Evolutionary conservation across 2,113 vertebrate genomes (phyloP).

Genomic region (Ginglymostoma cirratum): DNA sequence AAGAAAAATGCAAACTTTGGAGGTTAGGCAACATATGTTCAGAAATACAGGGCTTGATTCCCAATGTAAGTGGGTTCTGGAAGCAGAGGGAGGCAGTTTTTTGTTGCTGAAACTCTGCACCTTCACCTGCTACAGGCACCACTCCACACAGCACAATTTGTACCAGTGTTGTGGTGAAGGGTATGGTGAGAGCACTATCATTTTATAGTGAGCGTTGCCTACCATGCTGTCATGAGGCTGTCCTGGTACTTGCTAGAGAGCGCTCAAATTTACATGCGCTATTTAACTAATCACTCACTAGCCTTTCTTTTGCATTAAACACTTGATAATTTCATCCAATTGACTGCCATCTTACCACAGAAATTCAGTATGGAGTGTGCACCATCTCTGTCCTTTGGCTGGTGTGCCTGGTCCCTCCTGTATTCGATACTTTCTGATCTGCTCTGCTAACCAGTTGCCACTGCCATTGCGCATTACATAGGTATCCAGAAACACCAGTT

Average conservation of each 20-base stretch:
- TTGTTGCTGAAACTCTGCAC: background rate
- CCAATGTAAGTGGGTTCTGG: background rate
- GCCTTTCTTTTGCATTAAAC: background rate
- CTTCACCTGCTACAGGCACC: background rate
- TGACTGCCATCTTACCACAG: slow-evolving; percentile 72
- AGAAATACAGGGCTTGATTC: background rate
- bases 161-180: background rate
- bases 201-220: background rate
- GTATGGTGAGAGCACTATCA: background rate
- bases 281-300: background rate
- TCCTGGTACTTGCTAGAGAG: background rate
- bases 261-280: background rate
- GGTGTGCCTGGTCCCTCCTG: slow-evolving; percentile 80
- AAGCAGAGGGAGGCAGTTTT: background rate
- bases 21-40: background rate
- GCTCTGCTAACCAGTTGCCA: slow-evolving; percentile 90
- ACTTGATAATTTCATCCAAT: background rate
- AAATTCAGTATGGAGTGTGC: slow-evolving; percentile 96
- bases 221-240: background rate
- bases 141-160: background rate
- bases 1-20: background rate
- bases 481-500: slow-evolving; percentile 90
- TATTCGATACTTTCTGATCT: slow-evolving; percentile 79
- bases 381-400: slow-evolving; percentile 91
- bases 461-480: slow-evolving; percentile 94